These are phyloP conservation scores for Cerastis rubricosa DNA, from an alignment of 2,888 invertebrate species.

Conservation along the genomic window DNA sequence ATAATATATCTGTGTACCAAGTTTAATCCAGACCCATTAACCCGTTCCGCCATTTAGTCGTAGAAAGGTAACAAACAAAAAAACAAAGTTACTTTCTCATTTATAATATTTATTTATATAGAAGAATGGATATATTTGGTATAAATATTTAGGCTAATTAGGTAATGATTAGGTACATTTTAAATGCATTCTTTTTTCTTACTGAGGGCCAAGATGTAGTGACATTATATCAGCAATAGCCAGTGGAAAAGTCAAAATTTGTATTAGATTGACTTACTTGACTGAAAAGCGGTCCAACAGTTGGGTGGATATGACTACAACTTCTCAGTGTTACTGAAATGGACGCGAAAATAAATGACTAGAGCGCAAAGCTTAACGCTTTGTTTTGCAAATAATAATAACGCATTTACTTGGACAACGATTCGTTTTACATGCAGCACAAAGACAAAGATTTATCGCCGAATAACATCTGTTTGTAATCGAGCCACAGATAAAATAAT, in stretches of 20 bases:
- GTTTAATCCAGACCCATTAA: background rate
- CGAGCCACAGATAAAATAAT: constrained; percentile 79
- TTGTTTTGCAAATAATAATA: constrained; percentile 49
- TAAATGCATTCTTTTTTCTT: background rate
- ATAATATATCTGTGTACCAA: background rate
- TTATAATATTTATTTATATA: background rate
- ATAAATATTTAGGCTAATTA: background rate
- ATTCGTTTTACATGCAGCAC: constrained; percentile 67
- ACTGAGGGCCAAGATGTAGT: background rate
- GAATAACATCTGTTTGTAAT: constrained; percentile 88
- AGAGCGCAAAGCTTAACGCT: constrained; percentile 17
- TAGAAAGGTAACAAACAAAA: background rate
- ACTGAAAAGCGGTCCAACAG: background rate
- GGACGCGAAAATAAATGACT: background rate
- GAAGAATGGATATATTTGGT: background rate
- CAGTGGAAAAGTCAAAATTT: background rate
- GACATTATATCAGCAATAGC: background rate
- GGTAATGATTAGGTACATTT: background rate
- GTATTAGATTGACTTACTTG: background rate
- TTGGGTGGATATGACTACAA: background rate
- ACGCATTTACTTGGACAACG: constrained; percentile 55
- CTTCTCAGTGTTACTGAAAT: background rate
- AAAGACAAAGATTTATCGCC: constrained; percentile 84
- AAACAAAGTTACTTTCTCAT: background rate
- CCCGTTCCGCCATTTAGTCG: no score